These are phyloP conservation scores for Callyntrura guangdongensis DNA, from an alignment of 2,888 invertebrate genomes.

Conservation along the genomic window DNA sequence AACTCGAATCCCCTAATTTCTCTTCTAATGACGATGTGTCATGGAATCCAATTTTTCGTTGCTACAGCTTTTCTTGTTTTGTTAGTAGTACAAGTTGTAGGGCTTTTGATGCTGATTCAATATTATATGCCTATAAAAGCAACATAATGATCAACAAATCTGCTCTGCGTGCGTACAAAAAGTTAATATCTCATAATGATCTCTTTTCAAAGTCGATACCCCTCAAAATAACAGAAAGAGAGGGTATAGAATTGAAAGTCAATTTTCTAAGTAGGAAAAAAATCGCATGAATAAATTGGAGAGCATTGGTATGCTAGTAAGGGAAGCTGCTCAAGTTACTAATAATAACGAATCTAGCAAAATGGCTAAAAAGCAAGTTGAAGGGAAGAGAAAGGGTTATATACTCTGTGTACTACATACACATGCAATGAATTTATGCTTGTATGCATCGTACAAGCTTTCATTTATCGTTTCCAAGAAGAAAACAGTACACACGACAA, in stretches of 20 bases:
- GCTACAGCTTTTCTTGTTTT: background rate
- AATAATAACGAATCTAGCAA: background rate
- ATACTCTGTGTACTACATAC: too few species aligned
- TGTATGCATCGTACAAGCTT: too few species aligned
- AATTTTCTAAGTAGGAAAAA: background rate
- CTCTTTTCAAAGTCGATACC: slow-evolving; percentile 60
- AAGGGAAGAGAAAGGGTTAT: slow-evolving; percentile 15
- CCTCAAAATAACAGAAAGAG: background rate
- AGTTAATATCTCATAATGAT: slow-evolving; percentile 51
- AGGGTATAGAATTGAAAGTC: background rate
- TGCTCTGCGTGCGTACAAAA: background rate
- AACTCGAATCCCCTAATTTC: background rate
- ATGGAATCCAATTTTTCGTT: background rate
- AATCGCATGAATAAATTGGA: slow-evolving; percentile 3
- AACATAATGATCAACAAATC: background rate
- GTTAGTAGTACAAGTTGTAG: background rate
- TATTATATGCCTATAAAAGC: background rate
- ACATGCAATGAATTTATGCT: too few species aligned
- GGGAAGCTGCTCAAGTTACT: background rate
- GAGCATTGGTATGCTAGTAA: background rate
- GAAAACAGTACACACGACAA: background rate
- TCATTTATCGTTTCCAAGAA: background rate
- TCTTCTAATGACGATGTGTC: background rate
- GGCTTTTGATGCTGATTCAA: background rate
- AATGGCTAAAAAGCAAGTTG: background rate